Evolutionary conservation across 2,888 invertebrate species (phyloP), one percentile per base, ranked within the genome.

Genomic region (Nebria brevicollis): DNA sequence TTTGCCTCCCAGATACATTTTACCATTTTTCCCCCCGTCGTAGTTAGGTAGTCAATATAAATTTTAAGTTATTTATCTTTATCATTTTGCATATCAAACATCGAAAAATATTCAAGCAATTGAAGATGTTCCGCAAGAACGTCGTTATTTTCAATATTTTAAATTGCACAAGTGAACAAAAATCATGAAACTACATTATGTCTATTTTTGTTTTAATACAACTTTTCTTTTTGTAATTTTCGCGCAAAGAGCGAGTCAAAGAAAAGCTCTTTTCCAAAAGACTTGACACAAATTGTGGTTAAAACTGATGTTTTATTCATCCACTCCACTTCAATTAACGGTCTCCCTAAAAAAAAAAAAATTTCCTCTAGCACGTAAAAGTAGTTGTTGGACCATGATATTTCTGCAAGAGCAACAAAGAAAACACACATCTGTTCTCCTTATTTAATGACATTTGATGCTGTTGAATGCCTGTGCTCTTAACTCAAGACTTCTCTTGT

Each of bases 231-330:
- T 34, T 5, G 4, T 34, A 34, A 34, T 34, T 34, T 34, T 34
- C 5, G 34, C 34, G 34, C 5, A 2, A 1, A 34, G 34, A 34
- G 34, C 34, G 25, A 70, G 5, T 68, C 42, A 78, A 77, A 78
- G 78, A 74, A 79, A 72, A 79, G 74, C 79, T 68, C 68, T 75
- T 68, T 66, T 75, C 73, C 74, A 65, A 80, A 70, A 70, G 73
- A 66, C 54, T 70, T 64, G 72, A 70, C 70, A 75, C 68, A 80
- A 80, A 75, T 80, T 80, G 75, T 72, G 75, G 26, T 70, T 80
- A 75, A 80, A 72, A 80, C 80, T 80, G 80, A 75, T 80, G 80
- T 80, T 80, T 80, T 80, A 80, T 80, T 80, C 80, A 80, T 80
- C 43, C 66, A 66, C 43, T 75, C 70, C 72, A n/a, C 80, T 80